Base-by-base conservation (phyloP, 2,888 invertebrate species). In the Agrotis clavis region DNA sequence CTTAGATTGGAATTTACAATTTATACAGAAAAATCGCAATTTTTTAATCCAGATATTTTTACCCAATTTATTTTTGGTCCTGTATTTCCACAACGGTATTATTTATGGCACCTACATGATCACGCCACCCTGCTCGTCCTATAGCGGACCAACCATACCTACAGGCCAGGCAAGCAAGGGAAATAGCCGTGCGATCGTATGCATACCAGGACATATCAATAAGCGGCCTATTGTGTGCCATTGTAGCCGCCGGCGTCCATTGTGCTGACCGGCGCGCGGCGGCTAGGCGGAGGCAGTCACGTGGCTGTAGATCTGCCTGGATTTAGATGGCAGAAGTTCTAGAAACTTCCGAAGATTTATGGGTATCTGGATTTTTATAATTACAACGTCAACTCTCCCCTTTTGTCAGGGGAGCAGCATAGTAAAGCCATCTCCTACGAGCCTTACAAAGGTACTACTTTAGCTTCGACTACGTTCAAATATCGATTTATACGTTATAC, bases 161-260 rank as follows among this genome's bases (percentile, higher is more conserved):
- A 74, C 61, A 19, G 35, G 30, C n/a, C 68, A 68, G 69, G 68
- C 41, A 67, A n/a, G 57, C 60, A 65, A 64, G 78, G 74, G 67
- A 82, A 69, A 70, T 67, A 67, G 68, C 59, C 75, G 68, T 74
- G 74, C 74, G 74, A 82, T 63, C 57, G 54, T 67, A 35, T 51
- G 65, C 62, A 77, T 64, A 66, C 66, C 83, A 74, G 83, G 84
- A 84, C 81, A 85, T 72, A 74, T 76, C 75, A 72, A 78, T 85
- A 71, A 81, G 68, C n/a, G 66, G 6, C 7, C 74, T 68, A 81
- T 84, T 84, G 84, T 84, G 30, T 62, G 51, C 66, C 66, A 70
- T 71, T 83, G 76, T 71, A 51, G 64, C 50, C 67, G 64, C 66
- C 82, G 67, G 57, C 56, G 50, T 54, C 63, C 65, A 83, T 85